Evolutionary conservation across 2,888 invertebrate genomes (phyloP), one percentile per base, ranked within the genome.

Genomic region (Hyposoter dolosus): DNA sequence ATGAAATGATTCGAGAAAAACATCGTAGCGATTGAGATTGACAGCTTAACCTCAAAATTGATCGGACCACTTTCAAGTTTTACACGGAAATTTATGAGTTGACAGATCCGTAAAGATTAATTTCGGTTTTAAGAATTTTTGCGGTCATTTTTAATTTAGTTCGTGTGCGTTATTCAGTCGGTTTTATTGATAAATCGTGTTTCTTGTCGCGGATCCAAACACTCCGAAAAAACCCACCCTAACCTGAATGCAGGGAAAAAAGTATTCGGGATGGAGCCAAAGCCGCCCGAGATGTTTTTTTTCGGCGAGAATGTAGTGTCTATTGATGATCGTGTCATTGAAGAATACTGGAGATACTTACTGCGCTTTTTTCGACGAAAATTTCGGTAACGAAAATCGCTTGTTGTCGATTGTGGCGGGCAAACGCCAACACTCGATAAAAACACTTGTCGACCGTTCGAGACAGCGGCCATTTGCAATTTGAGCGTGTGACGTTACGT

Each of bases 381-480:
- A 82, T 68, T 81, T 32, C 65, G 50, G 72, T 79, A 75, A n/a
- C 72, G 68, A 69, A 60, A 68, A 40, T 50, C 72, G n/a, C 65
- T 72, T 43, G 83, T 82, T 75, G 83, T 86, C 40, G 69, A 72
- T 79, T 76, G 80, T 79, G 65, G 83, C 76, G 83, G 83, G 65
- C 47, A 76, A 79, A 80, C 35, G 65, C 76, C 65, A 81, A 72
- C 79, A 45, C 71, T 79, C 79, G 79, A 71, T 50, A 71, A 71
- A 68, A 80, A 75, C 35, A 83, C 81, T 78, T 79, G 81, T 78
- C 80, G 75, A 77, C 77, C 80, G 80, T 65, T 74, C 69, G 66
- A 60, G 53, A 71, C 66, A 50, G 81, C 83, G 75, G 87, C 85
- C 87, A 87, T 87, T 85, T 85, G 83, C 81, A 80, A 81, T 19